phyloP scores from a whole-genome alignment of 2,113 vertebrate genomes.

The Chloroceryle aenea region DNA sequence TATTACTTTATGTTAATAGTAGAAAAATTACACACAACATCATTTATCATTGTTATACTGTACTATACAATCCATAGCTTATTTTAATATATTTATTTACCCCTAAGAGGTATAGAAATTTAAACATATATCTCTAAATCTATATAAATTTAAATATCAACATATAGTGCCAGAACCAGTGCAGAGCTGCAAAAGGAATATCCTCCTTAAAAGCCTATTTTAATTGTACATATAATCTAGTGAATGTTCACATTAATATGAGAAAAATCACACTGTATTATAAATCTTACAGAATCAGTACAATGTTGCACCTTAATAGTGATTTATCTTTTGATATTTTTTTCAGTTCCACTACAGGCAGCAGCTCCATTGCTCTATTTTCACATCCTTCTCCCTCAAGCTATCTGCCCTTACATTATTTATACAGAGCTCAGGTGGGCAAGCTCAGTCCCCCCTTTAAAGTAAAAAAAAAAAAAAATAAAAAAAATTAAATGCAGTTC shows the following conservation, averaged over 20 bases:
- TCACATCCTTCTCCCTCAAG: neutral
- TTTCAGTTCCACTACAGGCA: neutral
- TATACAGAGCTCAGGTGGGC: neutral
- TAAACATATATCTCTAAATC: slow-evolving; percentile 61
- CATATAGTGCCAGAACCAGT: slow-evolving; percentile 30
- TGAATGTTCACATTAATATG: neutral
- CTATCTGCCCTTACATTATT: slow-evolving; percentile 20
- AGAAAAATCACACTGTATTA: neutral
- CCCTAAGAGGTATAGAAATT: slow-evolving; percentile 84
- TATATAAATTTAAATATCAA: slow-evolving; percentile 67
- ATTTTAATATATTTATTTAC: slow-evolving; percentile 95
- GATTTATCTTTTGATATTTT: neutral
- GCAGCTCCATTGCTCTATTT: neutral
- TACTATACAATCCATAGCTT: slow-evolving; percentile 82
- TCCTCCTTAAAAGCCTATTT: neutral
- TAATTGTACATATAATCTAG: neutral
- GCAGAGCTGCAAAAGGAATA: neutral
- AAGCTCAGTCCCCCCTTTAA: neutral
- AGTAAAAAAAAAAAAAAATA: neutral
- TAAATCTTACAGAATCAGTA: slow-evolving; percentile 4
- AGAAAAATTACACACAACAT: slow-evolving; percentile 99
- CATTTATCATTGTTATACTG: slow-evolving; percentile 99
- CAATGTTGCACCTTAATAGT: neutral
- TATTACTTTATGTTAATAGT: slow-evolving; percentile 99
- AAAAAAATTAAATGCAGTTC: neutral